phyloP scores from a whole-genome alignment of 2,888 invertebrate species.

The Dicranocentrus wangi region DNA sequence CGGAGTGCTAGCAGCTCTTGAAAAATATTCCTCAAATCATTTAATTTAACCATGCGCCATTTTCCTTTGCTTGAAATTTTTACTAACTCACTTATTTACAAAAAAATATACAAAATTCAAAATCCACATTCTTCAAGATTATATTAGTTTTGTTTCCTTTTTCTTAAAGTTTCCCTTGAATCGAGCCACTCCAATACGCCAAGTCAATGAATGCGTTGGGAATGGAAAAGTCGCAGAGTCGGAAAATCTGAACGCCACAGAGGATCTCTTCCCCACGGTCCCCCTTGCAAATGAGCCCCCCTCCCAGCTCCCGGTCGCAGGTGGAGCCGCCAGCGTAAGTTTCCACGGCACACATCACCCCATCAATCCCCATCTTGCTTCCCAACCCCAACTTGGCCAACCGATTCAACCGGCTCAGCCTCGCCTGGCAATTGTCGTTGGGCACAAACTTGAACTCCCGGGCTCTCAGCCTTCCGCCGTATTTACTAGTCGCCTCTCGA shows the following conservation, averaged over 20 bases:
- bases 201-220: constrained; percentile 56
- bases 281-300: constrained; percentile 14
- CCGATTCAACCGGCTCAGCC: constrained; percentile 25
- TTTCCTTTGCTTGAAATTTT: no score
- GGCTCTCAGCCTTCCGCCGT: not conserved
- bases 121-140: no score
- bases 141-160: no score
- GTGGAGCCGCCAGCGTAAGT: constrained; percentile 11
- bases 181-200: no score
- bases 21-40: no score
- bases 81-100: no score
- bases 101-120: no score
- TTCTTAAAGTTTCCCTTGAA: no score
- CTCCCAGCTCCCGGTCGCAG: constrained; percentile 23
- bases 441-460: constrained; percentile 28
- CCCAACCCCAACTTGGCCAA: not conserved
- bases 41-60: no score
- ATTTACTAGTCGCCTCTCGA: no score
- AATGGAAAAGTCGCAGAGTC: constrained; percentile 23
- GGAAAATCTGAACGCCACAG: constrained; percentile 42
- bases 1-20: no score
- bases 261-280: constrained; percentile 21
- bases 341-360: constrained; percentile 17
- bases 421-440: constrained; percentile 16
- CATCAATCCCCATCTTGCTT: not conserved